phyloP scores from a whole-genome alignment of 2,797 vertebrate species.

The Gorsachius magnificus region DNA sequence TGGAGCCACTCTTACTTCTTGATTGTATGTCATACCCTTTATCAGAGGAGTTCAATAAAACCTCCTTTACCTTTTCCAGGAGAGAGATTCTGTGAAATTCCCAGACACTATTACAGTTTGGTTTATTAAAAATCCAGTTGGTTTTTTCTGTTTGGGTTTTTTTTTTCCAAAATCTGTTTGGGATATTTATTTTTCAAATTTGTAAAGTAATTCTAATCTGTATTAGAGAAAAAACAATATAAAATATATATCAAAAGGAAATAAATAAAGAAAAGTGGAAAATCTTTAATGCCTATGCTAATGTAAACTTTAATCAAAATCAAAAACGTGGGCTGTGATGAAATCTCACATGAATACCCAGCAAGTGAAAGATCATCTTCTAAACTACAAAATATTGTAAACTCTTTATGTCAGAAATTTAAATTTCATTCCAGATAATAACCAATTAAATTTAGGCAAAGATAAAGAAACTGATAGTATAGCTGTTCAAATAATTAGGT shows the following conservation, averaged over 20 bases:
- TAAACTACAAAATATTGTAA: not conserved
- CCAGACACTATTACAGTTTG: not conserved
- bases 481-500: not conserved
- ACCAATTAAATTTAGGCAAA: not conserved
- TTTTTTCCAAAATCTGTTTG: not conserved
- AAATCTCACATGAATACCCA: not conserved
- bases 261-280: not conserved
- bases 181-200: not conserved
- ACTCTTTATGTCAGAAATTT: not conserved
- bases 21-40: not conserved
- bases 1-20: not conserved
- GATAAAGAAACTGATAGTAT: not conserved
- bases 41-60: not conserved
- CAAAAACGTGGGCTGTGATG: not conserved
- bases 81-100: not conserved
- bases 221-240: not conserved
- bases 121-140: not conserved
- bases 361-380: not conserved
- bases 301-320: not conserved
- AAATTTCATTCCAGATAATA: not conserved
- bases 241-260: not conserved
- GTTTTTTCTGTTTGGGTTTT: not conserved
- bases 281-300: not conserved
- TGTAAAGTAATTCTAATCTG: not conserved
- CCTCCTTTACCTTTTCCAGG: not conserved